phyloP scores from a whole-genome alignment of 2,797 vertebrate species.

The Darevskia nairensis region DNA sequence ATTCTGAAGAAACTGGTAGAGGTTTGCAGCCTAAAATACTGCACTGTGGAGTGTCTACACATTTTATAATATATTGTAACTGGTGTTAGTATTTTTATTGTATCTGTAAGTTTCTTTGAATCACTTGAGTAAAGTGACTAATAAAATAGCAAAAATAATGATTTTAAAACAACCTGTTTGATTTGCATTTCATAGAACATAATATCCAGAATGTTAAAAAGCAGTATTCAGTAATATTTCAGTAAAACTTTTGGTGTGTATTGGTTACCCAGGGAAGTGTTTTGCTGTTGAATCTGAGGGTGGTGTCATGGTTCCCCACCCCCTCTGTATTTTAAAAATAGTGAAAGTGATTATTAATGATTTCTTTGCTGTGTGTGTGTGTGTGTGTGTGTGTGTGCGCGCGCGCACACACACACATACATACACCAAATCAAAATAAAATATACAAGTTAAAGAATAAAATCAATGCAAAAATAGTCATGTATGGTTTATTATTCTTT shows the following conservation, averaged over 20 bases:
- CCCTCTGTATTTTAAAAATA: neutral
- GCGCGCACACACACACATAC: too few species aligned
- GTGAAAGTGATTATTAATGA: neutral
- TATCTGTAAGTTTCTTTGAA: too few species aligned
- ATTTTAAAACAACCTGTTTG: too few species aligned
- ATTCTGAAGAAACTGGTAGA: neutral
- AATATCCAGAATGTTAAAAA: neutral
- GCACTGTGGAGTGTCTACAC: neutral
- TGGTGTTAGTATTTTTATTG: too few species aligned
- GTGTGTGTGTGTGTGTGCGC: too few species aligned
- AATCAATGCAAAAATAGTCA: neutral
- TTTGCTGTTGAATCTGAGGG: neutral
- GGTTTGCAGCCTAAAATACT: neutral
- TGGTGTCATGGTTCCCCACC: neutral
- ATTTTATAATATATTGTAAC: neutral
- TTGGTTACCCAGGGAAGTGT: neutral
- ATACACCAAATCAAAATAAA: neutral
- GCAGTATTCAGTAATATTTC: neutral
- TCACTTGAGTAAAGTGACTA: too few species aligned
- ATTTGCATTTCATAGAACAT: neutral
- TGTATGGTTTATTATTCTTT: neutral
- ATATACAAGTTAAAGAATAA: slow-evolving; percentile 11
- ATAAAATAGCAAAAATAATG: too few species aligned
- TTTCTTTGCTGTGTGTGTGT: neutral
- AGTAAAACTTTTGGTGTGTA: neutral